phyloP scores from a whole-genome alignment of 53 echinoderm and acorn worm species.

The Temnopleurus reevesii region DNA sequence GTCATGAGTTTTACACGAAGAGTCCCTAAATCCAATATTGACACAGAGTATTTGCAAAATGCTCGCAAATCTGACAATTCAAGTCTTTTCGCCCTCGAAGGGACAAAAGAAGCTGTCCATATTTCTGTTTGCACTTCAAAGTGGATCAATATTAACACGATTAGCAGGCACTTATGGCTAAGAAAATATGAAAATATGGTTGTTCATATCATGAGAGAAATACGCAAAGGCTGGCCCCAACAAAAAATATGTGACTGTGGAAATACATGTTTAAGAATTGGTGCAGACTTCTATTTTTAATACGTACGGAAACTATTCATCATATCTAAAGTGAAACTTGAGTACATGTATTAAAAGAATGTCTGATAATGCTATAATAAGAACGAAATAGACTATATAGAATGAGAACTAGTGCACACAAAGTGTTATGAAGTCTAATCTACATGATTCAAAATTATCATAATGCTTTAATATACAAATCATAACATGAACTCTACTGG shows the following conservation, averaged over 20 bases:
- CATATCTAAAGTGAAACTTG: too few relatives aligned
- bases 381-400: too few relatives aligned
- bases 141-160: constrained; percentile 41
- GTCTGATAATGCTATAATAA: too few relatives aligned
- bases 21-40: constrained; percentile 2
- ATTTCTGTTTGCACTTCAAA: constrained; percentile 27
- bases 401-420: too few relatives aligned
- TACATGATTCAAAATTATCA: too few relatives aligned
- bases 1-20: constrained; percentile 16
- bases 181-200: not conserved
- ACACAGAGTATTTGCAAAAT: constrained; percentile 18
- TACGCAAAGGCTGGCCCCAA: not conserved
- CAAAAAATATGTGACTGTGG: not conserved
- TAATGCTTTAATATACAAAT: too few relatives aligned
- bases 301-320: too few relatives aligned
- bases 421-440: too few relatives aligned
- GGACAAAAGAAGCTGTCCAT: not conserved
- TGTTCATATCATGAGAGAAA: not conserved
- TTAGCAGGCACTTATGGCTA: constrained; percentile 21
- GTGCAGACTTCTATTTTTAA: too few relatives aligned
- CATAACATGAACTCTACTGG: too few relatives aligned
- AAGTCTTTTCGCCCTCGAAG: not conserved
- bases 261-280: too few relatives aligned
- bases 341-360: too few relatives aligned
- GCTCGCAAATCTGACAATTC: constrained; percentile 34